Conservation (phyloP, 2,113 vertebrate species). For the Otus sunia region DNA sequence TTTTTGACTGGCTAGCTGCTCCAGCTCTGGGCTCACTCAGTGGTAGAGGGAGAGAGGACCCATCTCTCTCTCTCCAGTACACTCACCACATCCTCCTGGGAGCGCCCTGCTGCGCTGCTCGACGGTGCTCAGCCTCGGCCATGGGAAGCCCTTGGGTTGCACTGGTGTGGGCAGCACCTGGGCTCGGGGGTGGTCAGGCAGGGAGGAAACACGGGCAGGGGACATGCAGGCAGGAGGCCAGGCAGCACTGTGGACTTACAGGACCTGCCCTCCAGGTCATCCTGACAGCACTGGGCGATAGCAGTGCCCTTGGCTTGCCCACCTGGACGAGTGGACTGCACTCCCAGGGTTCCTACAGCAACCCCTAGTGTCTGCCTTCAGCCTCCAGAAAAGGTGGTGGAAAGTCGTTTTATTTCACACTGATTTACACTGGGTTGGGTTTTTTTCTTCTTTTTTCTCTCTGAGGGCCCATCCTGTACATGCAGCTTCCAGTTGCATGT, state of each 20-base stretch:
- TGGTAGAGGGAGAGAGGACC: neutral
- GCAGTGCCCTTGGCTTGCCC: neutral
- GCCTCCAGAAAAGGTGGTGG: neutral
- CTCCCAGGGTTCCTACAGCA: neutral
- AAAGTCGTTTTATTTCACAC: neutral
- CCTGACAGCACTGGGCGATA: neutral
- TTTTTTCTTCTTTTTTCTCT: neutral
- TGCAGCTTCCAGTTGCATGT: neutral
- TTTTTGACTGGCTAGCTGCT: neutral
- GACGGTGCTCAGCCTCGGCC: neutral
- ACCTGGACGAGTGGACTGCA: fast-evolving
- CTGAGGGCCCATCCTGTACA: neutral
- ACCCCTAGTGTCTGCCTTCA: neutral
- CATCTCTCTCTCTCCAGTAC: neutral
- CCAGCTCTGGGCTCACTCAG: neutral
- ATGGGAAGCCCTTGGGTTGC: neutral
- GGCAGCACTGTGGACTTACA: neutral
- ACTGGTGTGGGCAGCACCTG: neutral
- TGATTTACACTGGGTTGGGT: neutral
- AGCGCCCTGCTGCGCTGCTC: neutral
- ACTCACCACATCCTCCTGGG: fast-evolving
- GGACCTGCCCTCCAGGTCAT: neutral
- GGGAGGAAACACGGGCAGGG: neutral
- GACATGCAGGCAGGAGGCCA: neutral
- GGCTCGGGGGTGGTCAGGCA: neutral